These are phyloP conservation scores for Urophycis tenuis DNA, from an alignment of 2,797 vertebrate species.

Conservation along the genomic window DNA sequence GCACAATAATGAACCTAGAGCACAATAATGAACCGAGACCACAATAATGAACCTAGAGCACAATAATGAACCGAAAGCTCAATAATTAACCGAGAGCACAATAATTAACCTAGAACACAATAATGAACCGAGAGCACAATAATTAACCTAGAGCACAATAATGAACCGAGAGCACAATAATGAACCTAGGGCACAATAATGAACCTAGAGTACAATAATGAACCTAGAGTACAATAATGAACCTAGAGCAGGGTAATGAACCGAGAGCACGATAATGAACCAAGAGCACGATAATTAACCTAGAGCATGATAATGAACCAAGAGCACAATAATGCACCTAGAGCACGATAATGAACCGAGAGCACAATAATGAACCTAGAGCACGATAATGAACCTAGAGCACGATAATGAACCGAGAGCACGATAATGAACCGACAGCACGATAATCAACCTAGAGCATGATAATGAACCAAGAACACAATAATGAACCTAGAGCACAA, in stretches of 20 bases:
- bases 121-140: neutral
- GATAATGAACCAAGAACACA: neutral
- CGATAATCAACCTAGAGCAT: neutral
- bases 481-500: neutral
- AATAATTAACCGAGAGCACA: neutral
- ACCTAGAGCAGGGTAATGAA: neutral
- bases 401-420: neutral
- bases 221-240: neutral
- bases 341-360: neutral
- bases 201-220: no score
- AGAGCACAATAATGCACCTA: neutral
- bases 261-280: neutral
- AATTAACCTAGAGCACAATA: neutral
- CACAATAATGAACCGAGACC: neutral
- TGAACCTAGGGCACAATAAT: neutral
- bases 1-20: neutral
- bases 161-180: neutral
- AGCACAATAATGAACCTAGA: neutral
- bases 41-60: neutral
- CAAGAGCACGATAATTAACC: neutral
- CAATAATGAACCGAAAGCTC: neutral
- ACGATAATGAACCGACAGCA: neutral
- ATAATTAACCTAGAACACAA: neutral
- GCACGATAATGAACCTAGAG: neutral
- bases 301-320: neutral